Base-by-base conservation (phyloP, 2,113 vertebrate genomes). In the Ptilonorhynchus violaceus region DNA sequence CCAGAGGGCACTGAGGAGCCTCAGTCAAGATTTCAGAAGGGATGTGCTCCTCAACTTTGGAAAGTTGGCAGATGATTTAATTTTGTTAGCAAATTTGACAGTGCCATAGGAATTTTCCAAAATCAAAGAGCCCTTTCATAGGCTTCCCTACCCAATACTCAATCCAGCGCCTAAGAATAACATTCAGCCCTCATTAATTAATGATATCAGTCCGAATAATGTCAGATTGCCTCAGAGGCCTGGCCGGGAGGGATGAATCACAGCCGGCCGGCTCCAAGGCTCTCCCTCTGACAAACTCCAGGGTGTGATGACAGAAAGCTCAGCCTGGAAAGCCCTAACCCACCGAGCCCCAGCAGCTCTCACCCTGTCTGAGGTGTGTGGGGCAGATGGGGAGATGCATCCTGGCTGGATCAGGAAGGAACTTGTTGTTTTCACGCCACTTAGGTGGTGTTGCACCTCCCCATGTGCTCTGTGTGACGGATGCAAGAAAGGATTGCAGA, bases 71-170 rank as follows among this genome's bases (percentile, higher is more conserved):
- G 88, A 87, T 91, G 79, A 81, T 93, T 97, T 77, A 90, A 97
- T 95, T 94, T 83, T 91, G 79, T 91, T 84, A 93, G 91, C 73
- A 92, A 96, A 95, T 93, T 94, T 96, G 88, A 97, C 88, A 89
- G 95, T 19, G 50, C 85, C 28, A 27, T 87, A 96, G 95, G 93
- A 97, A 96, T 96, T 97, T 96, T 96, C 95, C 88, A 79, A 95
- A 96, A 94, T 97, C 95, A 96, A 96, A 96, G 93, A 87, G 93
- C 64, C 80, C 95, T 97, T 97, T 97, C 96, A 96, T 92, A 94
- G 92, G 44, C 64, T 96, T 53, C 85, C 85, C 85, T 96, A 92
- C 91, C 60, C 91, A 89, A 49, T 92, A 68, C 81, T 89, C 89
- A 82, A 93, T 76, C 89, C 95, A 96, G 77, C 58, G 77, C 66